phyloP scores from a whole-genome alignment of 1,140 invertebrate species.

The Drosophila pallidifrons region DNA sequence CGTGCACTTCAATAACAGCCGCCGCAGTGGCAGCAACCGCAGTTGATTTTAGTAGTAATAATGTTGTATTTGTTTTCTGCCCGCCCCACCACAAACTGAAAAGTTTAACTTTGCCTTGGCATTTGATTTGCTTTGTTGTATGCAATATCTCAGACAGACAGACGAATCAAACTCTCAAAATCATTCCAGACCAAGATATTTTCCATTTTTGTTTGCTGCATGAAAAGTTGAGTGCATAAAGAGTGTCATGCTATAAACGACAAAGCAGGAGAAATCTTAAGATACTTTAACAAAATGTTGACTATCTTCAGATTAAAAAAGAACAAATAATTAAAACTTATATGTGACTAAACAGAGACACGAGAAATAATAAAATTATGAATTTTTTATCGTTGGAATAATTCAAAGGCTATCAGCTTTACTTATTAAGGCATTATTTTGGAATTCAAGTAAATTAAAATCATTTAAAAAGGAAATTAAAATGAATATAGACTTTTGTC shows the following conservation, averaged over 20 bases:
- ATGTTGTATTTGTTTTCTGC: conserved; percentile 59
- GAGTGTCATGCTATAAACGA: not conserved
- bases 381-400: too few relatives aligned
- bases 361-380: too few relatives aligned
- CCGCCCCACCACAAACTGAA: not conserved
- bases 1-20: conserved; percentile 49
- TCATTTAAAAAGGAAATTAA: too few relatives aligned
- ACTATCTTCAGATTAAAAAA: too few relatives aligned
- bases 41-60: conserved; percentile 51
- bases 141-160: conserved; percentile 51
- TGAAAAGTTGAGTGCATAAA: not conserved
- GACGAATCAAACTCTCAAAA: conserved; percentile 15
- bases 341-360: too few relatives aligned
- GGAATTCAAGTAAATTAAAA: too few relatives aligned
- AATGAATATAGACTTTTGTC: too few relatives aligned
- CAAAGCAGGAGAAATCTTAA: not conserved
- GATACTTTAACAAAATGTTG: not conserved
- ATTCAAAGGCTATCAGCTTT: too few relatives aligned
- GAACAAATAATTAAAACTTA: too few relatives aligned
- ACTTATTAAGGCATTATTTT: too few relatives aligned
- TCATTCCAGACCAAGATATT: conserved; percentile 1
- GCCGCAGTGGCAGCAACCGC: conserved; percentile 23
- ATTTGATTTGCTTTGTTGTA: conserved; percentile 46
- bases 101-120: conserved; percentile 41
- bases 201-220: conserved; percentile 2